phyloP scores from a whole-genome alignment of 2,113 vertebrate genomes.

The Chrysochloris asiatica region DNA sequence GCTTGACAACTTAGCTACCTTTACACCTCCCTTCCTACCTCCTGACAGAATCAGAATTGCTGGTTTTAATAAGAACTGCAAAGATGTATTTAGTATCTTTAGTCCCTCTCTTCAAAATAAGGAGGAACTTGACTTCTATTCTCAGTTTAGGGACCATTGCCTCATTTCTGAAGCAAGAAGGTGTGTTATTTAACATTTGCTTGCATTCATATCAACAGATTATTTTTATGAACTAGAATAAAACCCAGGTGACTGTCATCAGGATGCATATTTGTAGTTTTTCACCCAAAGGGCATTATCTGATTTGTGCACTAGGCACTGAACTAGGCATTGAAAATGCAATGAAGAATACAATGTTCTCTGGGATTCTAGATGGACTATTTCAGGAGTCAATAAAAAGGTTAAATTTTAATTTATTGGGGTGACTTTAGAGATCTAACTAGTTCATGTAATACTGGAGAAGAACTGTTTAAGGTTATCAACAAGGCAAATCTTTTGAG shows the following conservation, averaged over 20 bases:
- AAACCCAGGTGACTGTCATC: background rate
- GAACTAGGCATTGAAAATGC: background rate
- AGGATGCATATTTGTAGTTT: background rate
- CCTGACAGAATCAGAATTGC: background rate
- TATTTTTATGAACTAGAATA: constrained; percentile 4
- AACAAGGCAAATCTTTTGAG: constrained; percentile 17
- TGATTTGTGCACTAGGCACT: background rate
- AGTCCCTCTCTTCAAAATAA: constrained; percentile 11
- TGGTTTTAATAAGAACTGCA: background rate
- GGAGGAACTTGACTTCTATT: background rate
- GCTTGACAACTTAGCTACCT: background rate
- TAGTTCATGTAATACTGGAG: background rate
- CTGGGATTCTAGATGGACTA: background rate
- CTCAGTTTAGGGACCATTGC: background rate
- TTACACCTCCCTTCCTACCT: background rate
- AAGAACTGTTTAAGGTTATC: background rate
- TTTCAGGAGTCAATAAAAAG: background rate
- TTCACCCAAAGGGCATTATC: background rate
- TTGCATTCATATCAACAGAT: background rate
- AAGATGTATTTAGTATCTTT: background rate
- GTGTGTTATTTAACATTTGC: background rate
- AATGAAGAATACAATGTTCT: background rate
- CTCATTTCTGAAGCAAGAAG: background rate
- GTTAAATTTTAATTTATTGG: background rate
- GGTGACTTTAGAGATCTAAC: background rate